phyloP scores from a whole-genome alignment of 2,113 vertebrate genomes.

The Podiceps cristatus region DNA sequence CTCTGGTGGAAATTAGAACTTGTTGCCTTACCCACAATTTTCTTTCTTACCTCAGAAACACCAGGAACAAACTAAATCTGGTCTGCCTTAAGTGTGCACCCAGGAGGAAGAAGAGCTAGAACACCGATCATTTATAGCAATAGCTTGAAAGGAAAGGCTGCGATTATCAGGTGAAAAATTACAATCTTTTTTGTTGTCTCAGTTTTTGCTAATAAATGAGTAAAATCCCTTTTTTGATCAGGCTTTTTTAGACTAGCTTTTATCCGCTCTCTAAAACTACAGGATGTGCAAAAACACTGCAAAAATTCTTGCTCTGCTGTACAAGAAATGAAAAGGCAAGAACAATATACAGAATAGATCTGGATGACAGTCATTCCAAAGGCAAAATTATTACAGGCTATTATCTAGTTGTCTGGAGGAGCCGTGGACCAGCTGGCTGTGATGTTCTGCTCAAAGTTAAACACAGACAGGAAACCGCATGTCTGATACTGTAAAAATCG shows the following conservation, averaged over 20 bases:
- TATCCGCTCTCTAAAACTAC: neutral
- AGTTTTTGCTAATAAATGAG: neutral
- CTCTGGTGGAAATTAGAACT: conserved; percentile 21
- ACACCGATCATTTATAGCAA: neutral
- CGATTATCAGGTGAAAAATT: neutral
- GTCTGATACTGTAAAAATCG: conserved; percentile 90
- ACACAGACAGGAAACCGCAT: conserved; percentile 94
- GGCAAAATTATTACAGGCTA: conserved; percentile 68
- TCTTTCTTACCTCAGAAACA: conserved; percentile 13
- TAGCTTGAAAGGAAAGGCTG: neutral
- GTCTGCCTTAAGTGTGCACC: neutral
- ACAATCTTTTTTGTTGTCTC: neutral
- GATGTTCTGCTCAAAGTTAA: conserved; percentile 86
- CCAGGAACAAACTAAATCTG: conserved; percentile 14
- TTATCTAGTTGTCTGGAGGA: conserved; percentile 72
- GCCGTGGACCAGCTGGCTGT: conserved; percentile 77
- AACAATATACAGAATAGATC: conserved; percentile 20
- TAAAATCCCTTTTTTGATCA: neutral
- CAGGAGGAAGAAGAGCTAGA: neutral
- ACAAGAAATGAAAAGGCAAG: neutral
- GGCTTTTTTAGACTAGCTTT: neutral
- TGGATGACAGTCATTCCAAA: conserved; percentile 56
- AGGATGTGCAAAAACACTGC: neutral
- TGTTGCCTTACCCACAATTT: conserved; percentile 7
- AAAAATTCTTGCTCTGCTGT: neutral